Conservation (phyloP, 2,797 vertebrate genomes). For the Neosilurus mollespiculum region DNA sequence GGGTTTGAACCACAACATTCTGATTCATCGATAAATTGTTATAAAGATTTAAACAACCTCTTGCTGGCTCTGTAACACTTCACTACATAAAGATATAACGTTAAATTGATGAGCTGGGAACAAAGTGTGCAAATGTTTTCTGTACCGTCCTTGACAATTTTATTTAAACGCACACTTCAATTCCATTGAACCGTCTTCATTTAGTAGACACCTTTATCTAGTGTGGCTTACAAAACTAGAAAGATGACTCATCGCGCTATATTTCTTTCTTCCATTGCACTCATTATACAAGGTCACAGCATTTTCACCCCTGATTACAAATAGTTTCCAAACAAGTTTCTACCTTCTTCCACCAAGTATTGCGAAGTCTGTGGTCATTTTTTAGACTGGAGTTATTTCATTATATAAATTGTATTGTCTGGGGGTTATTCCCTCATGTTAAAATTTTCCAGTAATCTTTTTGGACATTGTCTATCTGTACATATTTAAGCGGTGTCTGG, state of each 20-base stretch:
- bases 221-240: background rate
- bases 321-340: constrained; percentile 8
- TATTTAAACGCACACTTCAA: background rate
- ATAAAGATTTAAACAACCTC: background rate
- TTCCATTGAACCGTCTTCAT: background rate
- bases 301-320: constrained; percentile 10
- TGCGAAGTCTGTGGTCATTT: background rate
- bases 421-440: background rate
- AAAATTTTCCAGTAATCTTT: background rate
- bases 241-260: constrained; percentile 33
- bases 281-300: constrained; percentile 7
- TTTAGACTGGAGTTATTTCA: background rate
- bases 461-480: background rate
- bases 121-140: background rate
- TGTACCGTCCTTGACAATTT: background rate
- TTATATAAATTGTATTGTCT: background rate
- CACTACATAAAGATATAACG: background rate
- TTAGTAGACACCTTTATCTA: background rate
- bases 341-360: background rate
- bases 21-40: background rate
- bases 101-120: background rate
- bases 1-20: too few relatives aligned
- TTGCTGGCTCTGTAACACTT: background rate
- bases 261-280: constrained; percentile 8
- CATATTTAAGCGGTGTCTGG: background rate